Evolutionary conservation across 2,797 vertebrate genomes (phyloP), one percentile per base, ranked within the genome.

Genomic region (Gallirallus australis): DNA sequence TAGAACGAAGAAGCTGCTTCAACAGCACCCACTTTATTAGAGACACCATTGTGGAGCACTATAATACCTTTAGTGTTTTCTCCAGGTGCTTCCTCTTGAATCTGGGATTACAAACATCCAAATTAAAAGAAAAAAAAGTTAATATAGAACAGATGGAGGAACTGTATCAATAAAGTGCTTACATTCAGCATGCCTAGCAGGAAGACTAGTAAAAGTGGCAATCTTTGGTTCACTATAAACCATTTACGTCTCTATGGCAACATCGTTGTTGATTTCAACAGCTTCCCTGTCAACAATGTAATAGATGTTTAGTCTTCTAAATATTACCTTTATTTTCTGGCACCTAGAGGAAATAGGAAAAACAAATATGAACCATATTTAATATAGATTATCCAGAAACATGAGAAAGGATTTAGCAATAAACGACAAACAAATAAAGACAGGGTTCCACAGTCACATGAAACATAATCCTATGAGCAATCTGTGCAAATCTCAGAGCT

Each of bases 391-490:
- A 82, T 25, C 42, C 24, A 90, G 64, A 94, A 91, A 90, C 68
- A 94, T 18, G 56, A 90, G 39, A 31, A 82, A 28, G 63, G 84
- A 83, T 97, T 94, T 90, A 89, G 77, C 53, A 90, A 92, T 75
- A 95, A 94, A 94, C 56, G 30, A 61, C 83, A 66, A 93, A 91
- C 52, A 94, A 93, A 92, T 50, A 80, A 93, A 93, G 75, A 86
- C 4, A 39, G 86, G 86, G 92, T 93, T 95, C 90, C 47, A 57
- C 47, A 71, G 75, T 93, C 93, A 91, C 82, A 93, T 91, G 90
- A 93, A 96, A 80, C 83, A 87, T 96, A 96, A 97, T 96, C 90
- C 90, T 79, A 80, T n/a, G 9, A 94, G 71, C 93, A 96, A 87
- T 94, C 92, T 92, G 81, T 87, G 68, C 71, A 92, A 85, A 94